These are phyloP conservation scores for Pristionchus fissidentatus DNA, from an alignment of 2,888 invertebrate species.

Conservation along the genomic window DNA sequence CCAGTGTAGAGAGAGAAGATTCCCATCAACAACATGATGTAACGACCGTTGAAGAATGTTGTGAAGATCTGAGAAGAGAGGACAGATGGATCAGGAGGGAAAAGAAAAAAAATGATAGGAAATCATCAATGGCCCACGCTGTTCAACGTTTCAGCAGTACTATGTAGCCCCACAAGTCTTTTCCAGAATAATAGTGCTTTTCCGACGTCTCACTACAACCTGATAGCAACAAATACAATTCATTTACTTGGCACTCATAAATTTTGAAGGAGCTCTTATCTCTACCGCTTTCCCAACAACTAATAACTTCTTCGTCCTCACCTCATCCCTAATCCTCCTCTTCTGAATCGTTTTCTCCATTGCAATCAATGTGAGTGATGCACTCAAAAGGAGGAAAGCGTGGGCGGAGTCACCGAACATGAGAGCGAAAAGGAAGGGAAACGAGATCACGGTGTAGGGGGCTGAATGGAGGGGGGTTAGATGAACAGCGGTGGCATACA, in stretches of 20 bases:
- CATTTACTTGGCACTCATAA: too few relatives aligned
- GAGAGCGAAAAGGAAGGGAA: slow-evolving; percentile 95
- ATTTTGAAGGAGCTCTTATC: too few relatives aligned
- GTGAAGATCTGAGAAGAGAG: slow-evolving; percentile 71
- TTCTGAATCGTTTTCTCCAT: slow-evolving; percentile 87
- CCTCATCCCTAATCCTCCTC: slow-evolving; percentile 70
- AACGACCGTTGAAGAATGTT: slow-evolving; percentile 71
- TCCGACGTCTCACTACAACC: too few relatives aligned
- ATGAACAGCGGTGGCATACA: too few relatives aligned
- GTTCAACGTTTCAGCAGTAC: too few relatives aligned
- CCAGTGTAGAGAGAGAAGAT: slow-evolving; percentile 73
- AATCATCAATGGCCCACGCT: too few relatives aligned
- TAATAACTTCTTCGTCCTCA: slow-evolving; percentile 68
- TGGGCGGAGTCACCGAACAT: slow-evolving; percentile 99
- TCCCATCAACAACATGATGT: slow-evolving; percentile 72
- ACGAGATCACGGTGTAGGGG: slow-evolving; percentile 95
- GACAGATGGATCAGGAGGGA: not conserved
- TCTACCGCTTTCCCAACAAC: too few relatives aligned
- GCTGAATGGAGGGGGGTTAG: too few relatives aligned
- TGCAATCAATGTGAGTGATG: slow-evolving; percentile 93
- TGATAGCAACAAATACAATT: too few relatives aligned
- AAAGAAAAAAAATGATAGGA: not conserved
- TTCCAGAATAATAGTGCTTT: too few relatives aligned
- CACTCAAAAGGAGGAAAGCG: slow-evolving; percentile 89
- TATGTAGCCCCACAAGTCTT: not conserved